Conservation (phyloP, 2,113 vertebrate species). For the Rissa tridactyla region DNA sequence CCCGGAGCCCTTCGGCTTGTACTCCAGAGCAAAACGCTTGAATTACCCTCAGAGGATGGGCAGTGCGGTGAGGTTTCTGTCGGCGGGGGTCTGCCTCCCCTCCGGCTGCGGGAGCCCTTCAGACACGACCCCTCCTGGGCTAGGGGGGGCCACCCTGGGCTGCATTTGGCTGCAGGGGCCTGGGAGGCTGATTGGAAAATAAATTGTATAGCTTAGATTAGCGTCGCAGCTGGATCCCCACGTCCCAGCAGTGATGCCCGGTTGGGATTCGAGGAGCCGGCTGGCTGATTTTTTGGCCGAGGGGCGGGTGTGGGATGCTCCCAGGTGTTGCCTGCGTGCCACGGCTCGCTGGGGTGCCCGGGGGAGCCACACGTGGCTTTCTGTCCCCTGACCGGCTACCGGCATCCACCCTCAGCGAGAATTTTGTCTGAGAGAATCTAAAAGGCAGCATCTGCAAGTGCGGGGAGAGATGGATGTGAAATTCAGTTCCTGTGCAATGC, state of each 20-base stretch:
- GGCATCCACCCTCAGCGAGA: not conserved
- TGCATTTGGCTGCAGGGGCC: not conserved
- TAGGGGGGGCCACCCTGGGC: not conserved
- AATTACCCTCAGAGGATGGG: not conserved
- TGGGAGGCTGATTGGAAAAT: not conserved
- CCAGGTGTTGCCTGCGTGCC: not conserved
- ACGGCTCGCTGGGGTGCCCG: accelerated
- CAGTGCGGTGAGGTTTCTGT: not conserved
- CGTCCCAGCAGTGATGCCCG: not conserved
- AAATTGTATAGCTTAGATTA: conserved; percentile 3
- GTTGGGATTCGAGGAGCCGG: not conserved
- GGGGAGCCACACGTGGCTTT: accelerated
- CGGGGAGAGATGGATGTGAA: not conserved
- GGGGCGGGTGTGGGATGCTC: not conserved
- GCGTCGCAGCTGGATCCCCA: not conserved
- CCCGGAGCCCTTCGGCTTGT: not conserved
- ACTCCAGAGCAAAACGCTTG: not conserved
- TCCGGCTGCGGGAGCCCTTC: not conserved
- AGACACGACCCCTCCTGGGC: not conserved
- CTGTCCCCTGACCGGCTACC: not conserved
- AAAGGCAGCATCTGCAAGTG: not conserved
- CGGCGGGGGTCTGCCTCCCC: accelerated
- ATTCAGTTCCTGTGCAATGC: not conserved
- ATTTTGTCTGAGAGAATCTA: not conserved
- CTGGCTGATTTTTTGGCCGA: not conserved